phyloP scores from a whole-genome alignment of 2,797 vertebrate species.

The Podarcis siculus region DNA sequence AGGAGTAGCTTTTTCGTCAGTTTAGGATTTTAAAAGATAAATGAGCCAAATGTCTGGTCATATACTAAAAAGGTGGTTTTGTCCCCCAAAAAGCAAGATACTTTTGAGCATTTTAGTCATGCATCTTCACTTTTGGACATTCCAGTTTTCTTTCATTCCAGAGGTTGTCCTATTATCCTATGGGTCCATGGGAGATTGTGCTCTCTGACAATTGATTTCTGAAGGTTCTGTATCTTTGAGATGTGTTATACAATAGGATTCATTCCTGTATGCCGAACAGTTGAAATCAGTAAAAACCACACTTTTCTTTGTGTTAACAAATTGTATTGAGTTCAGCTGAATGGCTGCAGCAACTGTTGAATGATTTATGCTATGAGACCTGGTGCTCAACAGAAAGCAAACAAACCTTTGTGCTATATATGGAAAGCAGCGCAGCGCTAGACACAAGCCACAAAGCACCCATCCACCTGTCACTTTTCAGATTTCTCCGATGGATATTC shows the following conservation, averaged over 20 bases:
- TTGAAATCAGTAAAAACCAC: slow-evolving; percentile 14
- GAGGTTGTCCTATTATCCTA: background rate
- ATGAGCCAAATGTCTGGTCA: background rate
- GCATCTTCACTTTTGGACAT: background rate
- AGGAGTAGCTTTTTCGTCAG: too few species aligned
- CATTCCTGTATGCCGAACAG: background rate
- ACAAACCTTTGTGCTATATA: background rate
- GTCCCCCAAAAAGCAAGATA: background rate
- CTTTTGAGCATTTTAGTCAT: background rate
- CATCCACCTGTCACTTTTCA: background rate
- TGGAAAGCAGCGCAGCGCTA: background rate
- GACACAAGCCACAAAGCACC: background rate
- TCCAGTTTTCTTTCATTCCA: background rate
- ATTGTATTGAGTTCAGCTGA: slow-evolving; percentile 27
- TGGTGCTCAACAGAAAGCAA: background rate
- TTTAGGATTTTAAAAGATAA: background rate
- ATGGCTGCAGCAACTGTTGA: slow-evolving; percentile 16
- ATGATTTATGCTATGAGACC: slow-evolving; percentile 26
- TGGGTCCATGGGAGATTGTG: too few species aligned
- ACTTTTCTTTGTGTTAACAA: slow-evolving; percentile 27
- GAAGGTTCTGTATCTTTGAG: background rate
- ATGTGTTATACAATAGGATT: background rate
- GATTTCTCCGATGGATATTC: background rate
- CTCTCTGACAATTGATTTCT: background rate
- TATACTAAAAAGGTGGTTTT: background rate